Evolutionary conservation across 2,888 invertebrate genomes (phyloP), one percentile per base, ranked within the genome.

Genomic region (Melanchra persicariae): DNA sequence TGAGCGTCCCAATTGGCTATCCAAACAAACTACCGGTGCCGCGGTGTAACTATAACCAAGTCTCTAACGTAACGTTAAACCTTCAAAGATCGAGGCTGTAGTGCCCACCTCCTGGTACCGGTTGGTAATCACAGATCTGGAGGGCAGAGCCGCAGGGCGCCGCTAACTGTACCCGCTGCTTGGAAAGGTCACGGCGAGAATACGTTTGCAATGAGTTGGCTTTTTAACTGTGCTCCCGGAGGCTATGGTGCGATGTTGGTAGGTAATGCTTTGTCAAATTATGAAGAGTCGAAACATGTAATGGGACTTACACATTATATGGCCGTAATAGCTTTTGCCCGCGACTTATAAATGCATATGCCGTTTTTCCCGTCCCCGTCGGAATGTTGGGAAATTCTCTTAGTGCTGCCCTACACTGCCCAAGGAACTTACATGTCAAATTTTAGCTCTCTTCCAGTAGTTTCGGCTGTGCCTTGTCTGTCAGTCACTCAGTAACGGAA

Each of bases 91-190:
- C 37, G 59, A 47, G 51, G 6, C 47, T 51, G 47, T 30, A 12
- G 37, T 1, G 34, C n/a, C 37, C 30, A 55, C 30, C n/a, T 9
- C 34, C 34, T 55, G 37, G 77, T 77, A 81, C 81, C 79, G 82
- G 79, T 79, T 65, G 64, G 55, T 58, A 71, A 71, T 79, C 82
- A 55, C 51, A 59, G 79, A 79, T 72, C 82, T 77, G 17, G 64
- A 77, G 79, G 67, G 79, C 79, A 40, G 17, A 72, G 77, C 78
- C 78, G 58, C 65, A 65, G 77, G 77, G 81, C 67, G 55, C 51
- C 24, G 30, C 78, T 79, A 79, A 79, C 79, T 79, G 79, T 79
- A 81, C 76, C 26, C 67, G 37, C 30, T 47, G 9, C 77, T 61
- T 65, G 60, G 8, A 79, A 77, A 79, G 79, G 79, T 81, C 79